Evolutionary conservation across 2,888 invertebrate genomes (phyloP).

Genomic region (Platynereis dumerilii): DNA sequence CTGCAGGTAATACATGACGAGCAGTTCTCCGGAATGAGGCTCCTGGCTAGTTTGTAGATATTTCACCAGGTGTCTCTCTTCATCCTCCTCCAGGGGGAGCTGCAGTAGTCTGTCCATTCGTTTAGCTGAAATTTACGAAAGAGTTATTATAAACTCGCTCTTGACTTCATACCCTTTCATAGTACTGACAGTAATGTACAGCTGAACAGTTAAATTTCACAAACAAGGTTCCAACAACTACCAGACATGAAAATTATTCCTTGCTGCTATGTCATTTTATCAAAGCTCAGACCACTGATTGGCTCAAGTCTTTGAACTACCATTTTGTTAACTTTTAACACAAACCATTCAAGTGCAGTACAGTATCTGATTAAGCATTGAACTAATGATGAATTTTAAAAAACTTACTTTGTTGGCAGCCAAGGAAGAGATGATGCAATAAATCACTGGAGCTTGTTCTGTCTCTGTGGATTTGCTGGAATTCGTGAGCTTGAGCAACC

Average conservation of each 20-base stretch:
- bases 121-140: constrained; percentile 43
- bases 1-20: constrained; percentile 75
- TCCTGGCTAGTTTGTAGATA: constrained; percentile 70
- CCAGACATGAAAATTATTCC: too few relatives aligned
- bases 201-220: too few relatives aligned
- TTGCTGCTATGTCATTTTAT: too few relatives aligned
- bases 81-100: constrained; percentile 70
- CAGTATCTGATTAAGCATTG: too few relatives aligned
- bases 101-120: constrained; percentile 70
- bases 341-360: too few relatives aligned
- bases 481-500: constrained; percentile 73
- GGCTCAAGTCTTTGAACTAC: too few relatives aligned
- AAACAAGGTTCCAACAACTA: too few relatives aligned
- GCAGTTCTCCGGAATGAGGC: constrained; percentile 70
- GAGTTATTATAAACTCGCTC: neutral
- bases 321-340: too few relatives aligned
- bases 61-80: constrained; percentile 74
- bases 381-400: too few relatives aligned
- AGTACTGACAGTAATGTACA: too few relatives aligned
- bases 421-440: constrained; percentile 70
- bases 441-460: constrained; percentile 66
- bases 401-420: constrained; percentile 67
- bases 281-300: too few relatives aligned
- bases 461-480: constrained; percentile 69
- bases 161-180: too few relatives aligned